Percentiles rank a stretch among this genome's conserved stretches.
Evolutionary conservation across 2,888 invertebrate species (phyloP).

Genomic region (Tipula helvola): DNA sequence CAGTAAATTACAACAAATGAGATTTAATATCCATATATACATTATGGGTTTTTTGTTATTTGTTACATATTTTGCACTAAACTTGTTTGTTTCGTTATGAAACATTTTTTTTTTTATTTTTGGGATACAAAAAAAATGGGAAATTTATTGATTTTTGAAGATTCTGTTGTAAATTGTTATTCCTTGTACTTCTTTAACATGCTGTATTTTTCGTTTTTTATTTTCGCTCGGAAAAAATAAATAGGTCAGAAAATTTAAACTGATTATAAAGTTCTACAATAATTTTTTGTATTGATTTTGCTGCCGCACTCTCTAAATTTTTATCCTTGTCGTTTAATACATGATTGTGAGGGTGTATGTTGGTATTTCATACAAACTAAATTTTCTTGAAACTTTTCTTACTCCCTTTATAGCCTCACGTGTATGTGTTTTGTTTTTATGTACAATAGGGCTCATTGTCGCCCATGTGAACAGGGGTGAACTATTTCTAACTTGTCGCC

Average conservation of each 20-base stretch:
- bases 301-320: neutral
- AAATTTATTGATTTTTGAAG: neutral
- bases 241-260: neutral
- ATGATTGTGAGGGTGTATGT: neutral
- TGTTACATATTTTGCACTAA: neutral
- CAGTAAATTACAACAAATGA: neutral
- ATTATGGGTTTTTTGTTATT: neutral
- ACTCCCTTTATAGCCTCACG: too few relatives aligned
- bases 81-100: neutral
- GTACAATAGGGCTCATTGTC: too few relatives aligned
- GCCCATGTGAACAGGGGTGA: too few relatives aligned
- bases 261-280: neutral
- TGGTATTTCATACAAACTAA: neutral
- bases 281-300: neutral
- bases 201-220: neutral
- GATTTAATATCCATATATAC: neutral
- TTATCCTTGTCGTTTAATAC: neutral
- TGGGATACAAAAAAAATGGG: neutral
- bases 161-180: neutral
- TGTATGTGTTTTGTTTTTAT: too few relatives aligned
- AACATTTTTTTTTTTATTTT: neutral
- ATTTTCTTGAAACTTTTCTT: neutral
- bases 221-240: neutral
- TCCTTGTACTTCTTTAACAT: neutral
- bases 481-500: too few relatives aligned